Evolutionary conservation across 2,797 vertebrate species (phyloP).

Genomic region (Gobio occitaniae): DNA sequence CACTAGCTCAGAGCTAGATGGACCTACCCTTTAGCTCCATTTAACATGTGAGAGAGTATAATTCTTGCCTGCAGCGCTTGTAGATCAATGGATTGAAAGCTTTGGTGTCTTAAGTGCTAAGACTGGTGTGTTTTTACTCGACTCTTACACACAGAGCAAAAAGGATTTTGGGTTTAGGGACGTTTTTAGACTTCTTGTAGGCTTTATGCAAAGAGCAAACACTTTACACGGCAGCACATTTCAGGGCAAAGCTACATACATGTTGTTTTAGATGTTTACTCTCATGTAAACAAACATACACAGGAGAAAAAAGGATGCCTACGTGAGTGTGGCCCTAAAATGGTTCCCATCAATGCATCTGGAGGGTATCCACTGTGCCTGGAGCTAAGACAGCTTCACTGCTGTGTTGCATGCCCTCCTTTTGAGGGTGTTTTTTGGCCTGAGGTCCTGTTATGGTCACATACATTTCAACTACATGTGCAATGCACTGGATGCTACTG

Average conservation of each 20-base stretch:
- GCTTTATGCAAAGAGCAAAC: neutral
- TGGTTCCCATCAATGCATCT: slow-evolving; percentile 33
- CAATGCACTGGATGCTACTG: neutral
- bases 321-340: slow-evolving; percentile 48
- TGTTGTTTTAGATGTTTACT: neutral
- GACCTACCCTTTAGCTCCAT: slow-evolving; percentile 42
- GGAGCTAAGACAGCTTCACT: slow-evolving; percentile 38
- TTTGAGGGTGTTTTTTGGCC: slow-evolving; percentile 46
- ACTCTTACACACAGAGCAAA: slow-evolving; percentile 13
- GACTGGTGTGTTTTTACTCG: slow-evolving; percentile 32
- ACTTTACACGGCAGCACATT: neutral
- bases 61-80: slow-evolving; percentile 46
- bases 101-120: slow-evolving; percentile 45
- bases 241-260: neutral
- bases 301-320: slow-evolving; percentile 33
- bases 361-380: slow-evolving; percentile 43
- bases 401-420: slow-evolving; percentile 64
- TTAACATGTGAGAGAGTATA: slow-evolving; percentile 55
- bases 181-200: neutral
- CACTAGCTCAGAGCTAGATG: slow-evolving; percentile 16
- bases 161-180: neutral
- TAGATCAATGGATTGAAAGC: slow-evolving; percentile 51
- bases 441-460: slow-evolving; percentile 19
- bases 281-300: neutral
- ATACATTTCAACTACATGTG: slow-evolving; percentile 23